Evolutionary conservation across 2,113 vertebrate species (phyloP), one percentile per base, ranked within the genome.

Genomic region (Cinclus cinclus): DNA sequence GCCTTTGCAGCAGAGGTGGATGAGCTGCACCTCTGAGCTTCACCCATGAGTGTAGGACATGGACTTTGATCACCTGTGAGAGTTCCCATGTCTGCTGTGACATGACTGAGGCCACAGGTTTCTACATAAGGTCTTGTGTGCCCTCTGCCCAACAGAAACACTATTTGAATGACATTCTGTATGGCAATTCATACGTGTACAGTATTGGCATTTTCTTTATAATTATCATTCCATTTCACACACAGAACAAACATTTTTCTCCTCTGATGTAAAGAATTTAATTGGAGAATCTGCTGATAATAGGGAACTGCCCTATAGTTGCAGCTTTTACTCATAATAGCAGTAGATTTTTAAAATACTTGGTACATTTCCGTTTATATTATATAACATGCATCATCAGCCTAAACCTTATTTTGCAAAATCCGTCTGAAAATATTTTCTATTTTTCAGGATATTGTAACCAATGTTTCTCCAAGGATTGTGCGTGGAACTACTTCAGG

Each of bases 381-480:
- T 58, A 14, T 58, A 15, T 55, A 49, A 25, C 10, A 25, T 15
- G n/a, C 5, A 13, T 22, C 22, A 16, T 9, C 55, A 42, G 62
- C 16, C 49, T n/a, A 31, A 50, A 75, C n/a, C 41, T 95, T 39
- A 35, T 67, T 96, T 89, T 47, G 17, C 79, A 95, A 85, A 86
- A 78, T 37, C 65, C 5, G 0, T 77, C 95, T 96, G 85, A 96
- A 90, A 71, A 15, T 28, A 46, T 75, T 88, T 75, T 5, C 47
- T 83, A 1, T 93, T 92, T 96, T 97, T 53, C 97, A 99, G 99
- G 99, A 99, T 89, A 98, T 99, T 59, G 98, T 99, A 94, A 99
- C 99, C 53, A 99, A 99, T 13, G 98, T 99, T 90, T 99, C 99
- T 58, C 99, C 99, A 3, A 98, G 99, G 93, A 99, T 99, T 80